A percentile compares a stretch with the other conserved stretches of the same genome.
Evolutionary conservation across 2,797 vertebrate genomes (phyloP).

Genomic region (Brachyrhaphis roseni): DNA sequence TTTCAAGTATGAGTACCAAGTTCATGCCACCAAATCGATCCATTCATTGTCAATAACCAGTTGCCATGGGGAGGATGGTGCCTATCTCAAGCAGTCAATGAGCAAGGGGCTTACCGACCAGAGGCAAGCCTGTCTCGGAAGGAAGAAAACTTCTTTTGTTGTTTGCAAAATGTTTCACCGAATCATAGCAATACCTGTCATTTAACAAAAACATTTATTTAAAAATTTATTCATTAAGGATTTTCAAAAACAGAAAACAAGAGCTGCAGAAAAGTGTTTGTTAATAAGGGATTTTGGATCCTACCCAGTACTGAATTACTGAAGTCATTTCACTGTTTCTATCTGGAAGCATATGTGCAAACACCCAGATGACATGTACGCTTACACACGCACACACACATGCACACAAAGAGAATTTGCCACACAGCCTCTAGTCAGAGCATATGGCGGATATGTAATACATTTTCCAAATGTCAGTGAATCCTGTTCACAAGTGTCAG

Average conservation of each 20-base stretch:
- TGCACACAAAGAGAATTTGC: slow-evolving; percentile 14
- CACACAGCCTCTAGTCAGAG: slow-evolving; percentile 40
- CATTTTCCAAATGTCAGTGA: slow-evolving; percentile 62
- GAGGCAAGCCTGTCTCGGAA: not conserved
- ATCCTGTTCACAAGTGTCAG: slow-evolving; percentile 64
- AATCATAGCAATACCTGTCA: not conserved
- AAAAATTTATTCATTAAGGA: slow-evolving; percentile 8
- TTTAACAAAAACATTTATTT: not conserved
- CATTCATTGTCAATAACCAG: not conserved
- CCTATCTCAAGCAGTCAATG: not conserved
- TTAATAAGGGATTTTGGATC: slow-evolving; percentile 42
- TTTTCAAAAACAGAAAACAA: slow-evolving; percentile 22
- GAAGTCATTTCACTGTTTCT: slow-evolving; percentile 37
- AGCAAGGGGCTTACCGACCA: not conserved
- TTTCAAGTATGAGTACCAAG: not conserved
- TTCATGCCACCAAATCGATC: not conserved
- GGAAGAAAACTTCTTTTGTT: not conserved
- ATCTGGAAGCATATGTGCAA: slow-evolving; percentile 49
- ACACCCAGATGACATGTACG: slow-evolving; percentile 37
- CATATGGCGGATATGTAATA: slow-evolving; percentile 66
- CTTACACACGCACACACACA: slow-evolving; percentile 6
- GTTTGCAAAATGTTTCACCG: not conserved
- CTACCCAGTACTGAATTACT: slow-evolving; percentile 29
- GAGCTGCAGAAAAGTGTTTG: slow-evolving; percentile 28
- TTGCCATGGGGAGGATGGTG: not conserved